phyloP scores from a whole-genome alignment of 2,797 vertebrate species.

The Macrochelys suwanniensis region DNA sequence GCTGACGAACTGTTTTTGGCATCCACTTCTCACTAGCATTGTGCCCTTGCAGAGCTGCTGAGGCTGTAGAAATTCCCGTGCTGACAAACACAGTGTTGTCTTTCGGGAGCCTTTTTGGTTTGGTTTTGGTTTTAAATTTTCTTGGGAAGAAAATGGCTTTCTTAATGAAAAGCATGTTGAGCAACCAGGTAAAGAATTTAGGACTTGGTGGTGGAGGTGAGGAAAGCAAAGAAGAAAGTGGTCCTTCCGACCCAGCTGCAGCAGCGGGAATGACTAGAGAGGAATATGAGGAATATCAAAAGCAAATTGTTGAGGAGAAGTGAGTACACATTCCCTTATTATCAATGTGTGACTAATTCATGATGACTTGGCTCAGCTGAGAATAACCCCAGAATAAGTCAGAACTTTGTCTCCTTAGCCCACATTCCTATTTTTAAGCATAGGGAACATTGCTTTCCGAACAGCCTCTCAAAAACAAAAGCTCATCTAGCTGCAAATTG shows the following conservation, averaged over 20 bases:
- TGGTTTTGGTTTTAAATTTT: slow-evolving; percentile 34
- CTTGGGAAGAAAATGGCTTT: slow-evolving; percentile 88
- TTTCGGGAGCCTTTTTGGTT: neutral
- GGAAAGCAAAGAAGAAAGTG: slow-evolving; percentile 89
- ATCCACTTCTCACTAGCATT: slow-evolving; percentile 83
- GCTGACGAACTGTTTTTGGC: slow-evolving; percentile 85
- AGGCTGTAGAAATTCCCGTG: slow-evolving; percentile 76
- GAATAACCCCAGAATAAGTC: neutral
- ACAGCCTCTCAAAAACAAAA: neutral
- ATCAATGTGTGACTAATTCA: neutral
- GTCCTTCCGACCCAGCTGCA: slow-evolving; percentile 90
- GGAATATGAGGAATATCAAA: slow-evolving; percentile 98
- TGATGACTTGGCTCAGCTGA: neutral
- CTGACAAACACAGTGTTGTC: slow-evolving; percentile 9
- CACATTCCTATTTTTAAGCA: neutral
- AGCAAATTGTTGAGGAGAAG: slow-evolving; percentile 98
- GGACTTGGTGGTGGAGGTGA: slow-evolving; percentile 93
- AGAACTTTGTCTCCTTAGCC: neutral
- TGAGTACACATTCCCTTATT: slow-evolving; percentile 85
- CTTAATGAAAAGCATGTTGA: slow-evolving; percentile 95
- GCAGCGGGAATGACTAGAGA: slow-evolving; percentile 96
- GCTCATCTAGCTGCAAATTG: neutral
- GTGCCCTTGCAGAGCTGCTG: slow-evolving; percentile 87
- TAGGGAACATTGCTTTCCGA: neutral
- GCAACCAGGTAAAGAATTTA: slow-evolving; percentile 94